Base-by-base conservation (phyloP, 2,797 vertebrate species). In the Cossypha niveicapilla region DNA sequence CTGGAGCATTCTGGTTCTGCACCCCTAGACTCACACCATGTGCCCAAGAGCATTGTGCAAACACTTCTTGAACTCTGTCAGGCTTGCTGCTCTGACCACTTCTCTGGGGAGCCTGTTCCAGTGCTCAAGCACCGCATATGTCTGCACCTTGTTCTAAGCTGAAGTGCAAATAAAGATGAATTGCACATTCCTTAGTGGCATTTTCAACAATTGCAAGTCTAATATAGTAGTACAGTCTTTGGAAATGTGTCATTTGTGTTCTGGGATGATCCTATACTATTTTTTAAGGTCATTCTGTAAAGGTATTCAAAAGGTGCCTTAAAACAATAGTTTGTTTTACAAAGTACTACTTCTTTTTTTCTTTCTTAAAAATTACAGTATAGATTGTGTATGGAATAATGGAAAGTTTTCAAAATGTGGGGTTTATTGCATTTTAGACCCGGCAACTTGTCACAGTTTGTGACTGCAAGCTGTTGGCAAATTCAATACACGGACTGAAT, bases 391-490 rank as follows among this genome's bases (percentile, higher is more conserved):
- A 35, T 5, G 11, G 58, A 83, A 66, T 70, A 48, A 74, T 41
- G 27, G 41, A 57, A 61, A 58, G 7, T 2, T 61, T 34, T 76
- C 61, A 41, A 71, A 74, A 44, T 27, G 3, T 58, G 18, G 41
- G 2, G 5, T 23, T 80, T 47, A 30, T 54, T 24, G 51, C 57
- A 45, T 92, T 86, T 61, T 96, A 99, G 99, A 99, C 99, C 9
- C 98, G 99, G 45, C 99, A 99, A 97, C 96, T 99, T 86, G 99
- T 99, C 92, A 99, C 98, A 0, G 99, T 99, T 34, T 99, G 99
- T 30, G 99, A 99, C 97, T 99, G 99, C 95, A 99, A 99, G 96
- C 96, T 99, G 72, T 97, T 99, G 96, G 98, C 99, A 50, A 99
- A 98, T 28, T 98, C 99, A 88, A 99, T 99, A 87, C 99, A 99